These are phyloP conservation scores for Falco columbarius DNA, from an alignment of 2,797 vertebrate species.

Conservation along the genomic window DNA sequence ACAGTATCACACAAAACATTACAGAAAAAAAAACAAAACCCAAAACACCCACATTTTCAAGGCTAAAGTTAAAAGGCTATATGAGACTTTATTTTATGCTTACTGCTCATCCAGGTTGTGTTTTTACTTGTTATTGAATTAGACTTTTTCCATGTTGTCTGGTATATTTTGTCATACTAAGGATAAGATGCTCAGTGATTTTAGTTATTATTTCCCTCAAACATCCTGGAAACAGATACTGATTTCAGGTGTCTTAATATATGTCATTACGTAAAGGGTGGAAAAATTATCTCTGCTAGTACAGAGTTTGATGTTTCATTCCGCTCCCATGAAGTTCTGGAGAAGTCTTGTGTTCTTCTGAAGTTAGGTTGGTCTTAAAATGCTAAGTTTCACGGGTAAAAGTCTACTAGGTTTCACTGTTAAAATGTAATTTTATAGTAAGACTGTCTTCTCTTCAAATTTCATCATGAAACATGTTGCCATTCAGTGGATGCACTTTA, in stretches of 20 bases:
- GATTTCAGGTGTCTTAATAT: background rate
- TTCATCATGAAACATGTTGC: background rate
- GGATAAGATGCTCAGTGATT: background rate
- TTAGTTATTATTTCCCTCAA: background rate
- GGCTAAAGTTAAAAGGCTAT: background rate
- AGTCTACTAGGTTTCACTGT: background rate
- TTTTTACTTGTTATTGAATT: background rate
- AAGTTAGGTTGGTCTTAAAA: background rate
- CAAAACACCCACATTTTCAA: background rate
- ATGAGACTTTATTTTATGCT: background rate
- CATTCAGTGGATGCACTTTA: background rate
- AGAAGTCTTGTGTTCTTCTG: background rate
- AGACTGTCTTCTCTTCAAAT: background rate
- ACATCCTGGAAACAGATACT: background rate
- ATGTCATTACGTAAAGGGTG: background rate
- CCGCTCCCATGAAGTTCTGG: background rate
- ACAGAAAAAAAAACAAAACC: background rate
- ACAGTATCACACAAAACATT: background rate
- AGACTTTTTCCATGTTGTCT: background rate
- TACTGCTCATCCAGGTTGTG: background rate
- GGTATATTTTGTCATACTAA: background rate
- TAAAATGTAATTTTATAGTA: background rate
- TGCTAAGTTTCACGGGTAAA: background rate
- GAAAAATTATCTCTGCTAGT: background rate
- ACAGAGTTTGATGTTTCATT: background rate